phyloP scores from a whole-genome alignment of 2,888 invertebrate species.

The Xanthia togata region DNA sequence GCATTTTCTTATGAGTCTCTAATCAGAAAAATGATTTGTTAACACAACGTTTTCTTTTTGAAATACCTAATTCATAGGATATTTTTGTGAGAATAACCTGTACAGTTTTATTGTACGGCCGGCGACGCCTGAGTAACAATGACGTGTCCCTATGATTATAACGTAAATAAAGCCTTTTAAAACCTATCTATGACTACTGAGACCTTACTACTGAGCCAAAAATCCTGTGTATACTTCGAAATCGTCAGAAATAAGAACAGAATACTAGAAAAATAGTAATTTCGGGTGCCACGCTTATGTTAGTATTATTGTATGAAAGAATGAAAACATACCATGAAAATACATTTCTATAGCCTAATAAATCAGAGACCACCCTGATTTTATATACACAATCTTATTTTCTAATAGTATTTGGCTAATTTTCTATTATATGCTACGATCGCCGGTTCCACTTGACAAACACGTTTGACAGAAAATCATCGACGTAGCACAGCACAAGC shows the following conservation, averaged over 20 bases:
- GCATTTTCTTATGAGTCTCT: neutral
- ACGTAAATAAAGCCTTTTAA: constrained; percentile 8
- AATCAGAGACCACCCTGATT: constrained; percentile 65
- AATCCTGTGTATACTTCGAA: neutral
- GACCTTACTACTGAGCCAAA: neutral
- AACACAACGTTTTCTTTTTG: neutral
- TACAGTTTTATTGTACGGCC: constrained; percentile 39
- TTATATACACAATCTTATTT: constrained; percentile 51
- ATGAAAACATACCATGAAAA: constrained; percentile 74
- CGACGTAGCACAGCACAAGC: constrained; percentile 78
- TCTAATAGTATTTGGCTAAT: constrained; percentile 55
- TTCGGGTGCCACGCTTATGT: constrained; percentile 55
- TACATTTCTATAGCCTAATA: constrained; percentile 72
- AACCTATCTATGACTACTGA: neutral
- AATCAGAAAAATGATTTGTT: constrained; percentile 9
- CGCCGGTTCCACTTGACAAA: constrained; percentile 72
- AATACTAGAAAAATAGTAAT: constrained; percentile 15
- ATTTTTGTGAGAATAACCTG: constrained; percentile 60
- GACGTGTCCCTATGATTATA: constrained; percentile 79
- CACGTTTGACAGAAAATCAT: constrained; percentile 79
- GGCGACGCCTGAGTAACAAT: constrained; percentile 70
- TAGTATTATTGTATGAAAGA: constrained; percentile 43
- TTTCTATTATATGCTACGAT: constrained; percentile 44
- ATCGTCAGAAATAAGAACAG: neutral
- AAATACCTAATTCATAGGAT: neutral